Base-by-base conservation (phyloP, 1,140 invertebrate genomes). In the Calosoma granatense region DNA sequence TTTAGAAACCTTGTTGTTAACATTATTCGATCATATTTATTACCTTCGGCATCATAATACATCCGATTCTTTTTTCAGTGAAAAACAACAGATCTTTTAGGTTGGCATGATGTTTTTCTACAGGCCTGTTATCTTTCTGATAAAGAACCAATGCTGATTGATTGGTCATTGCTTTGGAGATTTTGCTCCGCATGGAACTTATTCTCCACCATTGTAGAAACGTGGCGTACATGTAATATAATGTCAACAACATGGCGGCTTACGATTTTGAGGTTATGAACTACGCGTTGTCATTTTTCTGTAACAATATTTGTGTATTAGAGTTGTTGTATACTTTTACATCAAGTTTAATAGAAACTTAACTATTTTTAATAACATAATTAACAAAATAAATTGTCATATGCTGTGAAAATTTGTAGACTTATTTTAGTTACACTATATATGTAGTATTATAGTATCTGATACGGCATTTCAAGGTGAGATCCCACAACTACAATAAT, bases 151-250 rank as follows among this genome's bases (percentile, higher is more conserved):
- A 47, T 12, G 41, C 41, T 4, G 41, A 12, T 47, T 47, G 41
- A 47, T 47, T 47, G 3, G 6, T 47, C 41, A 47, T 47, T 3
- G 41, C 41, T 47, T 47, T 47, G 41, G 41, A 47, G 9, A 72
- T 56, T 58, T 70, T 70, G 51, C 67, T 68, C 22, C 60, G 60
- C 1, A 84, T 68, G n/a, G 74, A 73, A 54, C 74, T 76, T 15
- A 85, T 70, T 57, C 80, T 74, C 76, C 80, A 83, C 60, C 82
- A 79, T 65, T 85, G 83, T 56, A 85, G 61, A 67, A 81, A 78
- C 12, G 83, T 85, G 22, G 83, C 79, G 65, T 83, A 76, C 75
- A 83, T 77, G 65, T 85, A 86, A 70, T 80, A 82, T 22, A 85
- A 62, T 20, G 83, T 85, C 54, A 86, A 70, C 57, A 83, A 66